phyloP scores from a whole-genome alignment of 2,797 vertebrate genomes.

The Falco concolor region DNA sequence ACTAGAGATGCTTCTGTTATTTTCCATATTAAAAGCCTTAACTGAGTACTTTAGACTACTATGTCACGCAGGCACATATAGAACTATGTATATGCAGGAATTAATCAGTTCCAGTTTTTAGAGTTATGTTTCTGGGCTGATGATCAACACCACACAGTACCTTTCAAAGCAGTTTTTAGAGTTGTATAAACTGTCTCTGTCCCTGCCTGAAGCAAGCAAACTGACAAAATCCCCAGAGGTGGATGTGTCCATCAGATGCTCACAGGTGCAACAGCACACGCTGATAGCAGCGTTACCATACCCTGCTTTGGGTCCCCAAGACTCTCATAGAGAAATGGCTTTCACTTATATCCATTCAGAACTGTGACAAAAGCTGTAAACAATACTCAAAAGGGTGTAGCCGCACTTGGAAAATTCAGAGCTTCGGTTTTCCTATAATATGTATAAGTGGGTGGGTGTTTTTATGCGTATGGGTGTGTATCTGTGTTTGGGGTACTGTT shows the following conservation, averaged over 20 bases:
- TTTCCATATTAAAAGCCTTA: background rate
- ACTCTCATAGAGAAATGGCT: accelerated
- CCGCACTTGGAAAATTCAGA: background rate
- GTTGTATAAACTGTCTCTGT: background rate
- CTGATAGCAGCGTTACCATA: background rate
- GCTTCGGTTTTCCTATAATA: background rate
- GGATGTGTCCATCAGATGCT: background rate
- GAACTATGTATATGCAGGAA: background rate
- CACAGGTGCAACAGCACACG: accelerated
- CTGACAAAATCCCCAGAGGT: background rate
- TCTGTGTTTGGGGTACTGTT: background rate
- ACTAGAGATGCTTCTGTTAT: background rate
- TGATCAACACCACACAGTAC: background rate
- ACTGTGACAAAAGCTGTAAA: background rate
- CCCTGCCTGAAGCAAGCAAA: background rate
- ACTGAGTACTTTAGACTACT: background rate
- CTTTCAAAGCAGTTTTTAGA: background rate
- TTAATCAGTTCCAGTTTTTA: background rate
- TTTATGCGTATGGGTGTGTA: accelerated
- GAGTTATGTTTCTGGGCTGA: background rate
- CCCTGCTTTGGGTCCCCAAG: background rate
- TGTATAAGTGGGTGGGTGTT: background rate
- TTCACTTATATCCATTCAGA: background rate
- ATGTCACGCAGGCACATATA: background rate
- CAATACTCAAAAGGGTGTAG: background rate